phyloP scores from a whole-genome alignment of 2,113 vertebrate genomes.

The Plectropomus leopardus region DNA sequence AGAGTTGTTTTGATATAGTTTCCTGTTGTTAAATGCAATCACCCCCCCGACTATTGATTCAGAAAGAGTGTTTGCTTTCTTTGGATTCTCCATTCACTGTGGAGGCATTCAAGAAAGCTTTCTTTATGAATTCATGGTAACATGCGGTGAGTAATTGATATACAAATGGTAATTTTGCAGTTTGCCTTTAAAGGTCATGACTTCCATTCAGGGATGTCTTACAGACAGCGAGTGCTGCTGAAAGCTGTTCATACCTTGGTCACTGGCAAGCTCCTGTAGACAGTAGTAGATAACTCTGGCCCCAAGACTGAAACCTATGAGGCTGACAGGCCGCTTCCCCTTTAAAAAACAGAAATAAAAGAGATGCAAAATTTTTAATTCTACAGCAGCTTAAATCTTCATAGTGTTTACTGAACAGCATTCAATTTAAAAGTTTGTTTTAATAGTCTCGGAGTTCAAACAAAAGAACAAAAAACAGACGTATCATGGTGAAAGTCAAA shows the following conservation, averaged over 20 bases:
- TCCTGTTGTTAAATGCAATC: no score
- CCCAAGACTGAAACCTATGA: slow-evolving; percentile 97
- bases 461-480: background rate
- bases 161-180: no score
- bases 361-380: background rate
- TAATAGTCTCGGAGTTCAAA: background rate
- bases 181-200: background rate
- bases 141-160: no score
- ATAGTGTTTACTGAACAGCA: background rate
- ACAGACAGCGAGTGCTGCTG: no score
- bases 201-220: background rate
- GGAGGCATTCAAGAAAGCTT: no score
- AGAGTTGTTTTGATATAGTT: no score
- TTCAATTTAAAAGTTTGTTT: background rate
- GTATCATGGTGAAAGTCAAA: background rate
- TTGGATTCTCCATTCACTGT: no score
- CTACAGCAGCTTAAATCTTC: background rate
- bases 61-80: no score
- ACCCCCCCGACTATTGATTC: no score
- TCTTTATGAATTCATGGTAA: no score
- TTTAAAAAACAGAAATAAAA: slow-evolving; percentile 66
- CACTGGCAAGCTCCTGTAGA: slow-evolving; percentile 94
- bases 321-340: slow-evolving; percentile 94
- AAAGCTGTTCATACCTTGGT: slow-evolving; percentile 86
- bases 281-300: slow-evolving; percentile 99